phyloP scores from a whole-genome alignment of 2,888 invertebrate species.

The Argynnis bischoffii region DNA sequence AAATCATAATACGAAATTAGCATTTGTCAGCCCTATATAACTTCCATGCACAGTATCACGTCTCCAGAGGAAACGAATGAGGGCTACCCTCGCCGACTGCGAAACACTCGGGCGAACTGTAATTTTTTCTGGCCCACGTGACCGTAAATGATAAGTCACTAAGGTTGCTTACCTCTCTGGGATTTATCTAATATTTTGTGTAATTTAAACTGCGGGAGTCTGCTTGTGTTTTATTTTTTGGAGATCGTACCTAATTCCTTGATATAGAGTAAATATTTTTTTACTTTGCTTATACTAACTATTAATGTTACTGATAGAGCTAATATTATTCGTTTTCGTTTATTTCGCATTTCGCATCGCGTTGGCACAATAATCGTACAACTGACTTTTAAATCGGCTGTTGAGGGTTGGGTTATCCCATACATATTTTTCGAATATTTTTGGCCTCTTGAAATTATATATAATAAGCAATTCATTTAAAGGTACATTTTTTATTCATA shows the following conservation, averaged over 20 bases:
- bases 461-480: no score
- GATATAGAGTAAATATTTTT: constrained; percentile 14
- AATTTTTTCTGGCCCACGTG: constrained; percentile 37
- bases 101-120: constrained; percentile 47
- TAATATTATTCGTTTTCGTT: constrained; percentile 4
- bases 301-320: no score
- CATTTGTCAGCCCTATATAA: constrained; percentile 44
- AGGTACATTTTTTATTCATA: no score
- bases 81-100: constrained; percentile 59
- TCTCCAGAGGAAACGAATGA: constrained; percentile 66
- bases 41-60: constrained; percentile 54
- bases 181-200: constrained; percentile 18
- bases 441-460: no score
- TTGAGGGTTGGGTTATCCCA: no score
- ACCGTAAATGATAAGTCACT: constrained; percentile 22
- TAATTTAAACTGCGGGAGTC: constrained; percentile 7
- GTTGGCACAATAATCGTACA: no score
- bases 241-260: constrained; percentile 15
- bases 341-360: neutral
- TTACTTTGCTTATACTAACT: neutral
- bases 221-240: constrained; percentile 10
- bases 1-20: neutral
- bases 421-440: no score
- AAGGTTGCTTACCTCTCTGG: constrained; percentile 13
- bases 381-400: no score